Percentiles rank a stretch among this genome's conserved stretches.
Conservation (phyloP, 1,140 invertebrate species). For the Magallana angulata region DNA sequence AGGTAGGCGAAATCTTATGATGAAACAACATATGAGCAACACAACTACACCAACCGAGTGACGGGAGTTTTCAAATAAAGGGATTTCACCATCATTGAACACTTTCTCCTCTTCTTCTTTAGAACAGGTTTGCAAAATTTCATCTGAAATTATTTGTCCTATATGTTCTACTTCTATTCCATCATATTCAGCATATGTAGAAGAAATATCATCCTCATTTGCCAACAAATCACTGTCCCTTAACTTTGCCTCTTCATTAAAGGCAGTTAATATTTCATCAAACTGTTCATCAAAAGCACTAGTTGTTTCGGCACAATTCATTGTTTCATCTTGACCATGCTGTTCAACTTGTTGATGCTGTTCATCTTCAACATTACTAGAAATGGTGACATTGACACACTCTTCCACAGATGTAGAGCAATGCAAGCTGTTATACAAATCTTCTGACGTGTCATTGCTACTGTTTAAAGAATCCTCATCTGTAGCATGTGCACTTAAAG, state of each 20-base stretch:
- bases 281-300: background rate
- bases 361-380: background rate
- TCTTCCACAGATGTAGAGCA: no score
- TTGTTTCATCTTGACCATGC: background rate
- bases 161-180: background rate
- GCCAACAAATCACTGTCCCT: background rate
- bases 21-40: no score
- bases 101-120: background rate
- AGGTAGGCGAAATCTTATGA: conserved; percentile 42
- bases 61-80: conserved; percentile 3
- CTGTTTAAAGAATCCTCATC: no score
- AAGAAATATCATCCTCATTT: background rate
- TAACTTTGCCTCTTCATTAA: background rate
- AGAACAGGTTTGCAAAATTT: background rate
- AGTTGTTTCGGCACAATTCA: background rate
- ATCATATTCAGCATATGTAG: background rate
- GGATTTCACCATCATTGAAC: background rate
- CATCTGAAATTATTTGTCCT: background rate
- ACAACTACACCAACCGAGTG: conserved; percentile 40
- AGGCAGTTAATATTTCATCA: background rate
- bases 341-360: background rate
- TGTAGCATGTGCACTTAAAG: background rate
- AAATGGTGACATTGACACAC: background rate
- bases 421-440: no score
- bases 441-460: no score